Conservation (phyloP, 2,113 vertebrate species). For the Bostrychus sinensis region DNA sequence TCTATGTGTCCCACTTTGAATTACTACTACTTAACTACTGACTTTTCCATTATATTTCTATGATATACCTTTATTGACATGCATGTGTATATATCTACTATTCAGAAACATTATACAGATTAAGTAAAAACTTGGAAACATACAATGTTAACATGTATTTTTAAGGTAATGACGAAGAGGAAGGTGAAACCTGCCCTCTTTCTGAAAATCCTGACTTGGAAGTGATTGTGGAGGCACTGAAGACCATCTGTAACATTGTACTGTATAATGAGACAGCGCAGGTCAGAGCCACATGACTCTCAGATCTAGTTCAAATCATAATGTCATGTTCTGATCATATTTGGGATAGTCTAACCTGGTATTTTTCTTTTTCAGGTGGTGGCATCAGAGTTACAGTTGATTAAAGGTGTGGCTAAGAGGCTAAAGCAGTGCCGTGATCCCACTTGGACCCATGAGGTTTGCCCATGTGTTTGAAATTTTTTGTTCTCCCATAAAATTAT, state of each 20-base stretch:
- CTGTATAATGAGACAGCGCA: constrained; percentile 85
- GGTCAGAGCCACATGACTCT: constrained; percentile 33
- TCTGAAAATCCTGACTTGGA: constrained; percentile 83
- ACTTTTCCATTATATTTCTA: neutral
- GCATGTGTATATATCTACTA: no score
- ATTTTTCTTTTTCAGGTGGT: constrained; percentile 67
- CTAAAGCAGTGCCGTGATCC: constrained; percentile 81
- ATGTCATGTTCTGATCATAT: neutral
- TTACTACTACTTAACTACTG: no score
- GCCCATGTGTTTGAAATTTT: no score
- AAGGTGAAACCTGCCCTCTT: constrained; percentile 15
- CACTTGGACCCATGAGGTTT: constrained; percentile 82
- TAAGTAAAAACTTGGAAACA: no score
- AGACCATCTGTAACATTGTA: constrained; percentile 92
- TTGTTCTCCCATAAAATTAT: no score
- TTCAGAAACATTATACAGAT: neutral
- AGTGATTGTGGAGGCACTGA: constrained; percentile 88
- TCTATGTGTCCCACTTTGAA: no score
- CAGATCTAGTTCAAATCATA: neutral
- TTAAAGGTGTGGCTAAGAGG: constrained; percentile 82
- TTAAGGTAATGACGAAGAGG: constrained; percentile 27
- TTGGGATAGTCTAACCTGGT: neutral
- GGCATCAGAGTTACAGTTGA: constrained; percentile 80
- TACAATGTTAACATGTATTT: neutral
- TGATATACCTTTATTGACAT: no score